phyloP scores from a whole-genome alignment of 1,140 invertebrate genomes.

The Varroa destructor region DNA sequence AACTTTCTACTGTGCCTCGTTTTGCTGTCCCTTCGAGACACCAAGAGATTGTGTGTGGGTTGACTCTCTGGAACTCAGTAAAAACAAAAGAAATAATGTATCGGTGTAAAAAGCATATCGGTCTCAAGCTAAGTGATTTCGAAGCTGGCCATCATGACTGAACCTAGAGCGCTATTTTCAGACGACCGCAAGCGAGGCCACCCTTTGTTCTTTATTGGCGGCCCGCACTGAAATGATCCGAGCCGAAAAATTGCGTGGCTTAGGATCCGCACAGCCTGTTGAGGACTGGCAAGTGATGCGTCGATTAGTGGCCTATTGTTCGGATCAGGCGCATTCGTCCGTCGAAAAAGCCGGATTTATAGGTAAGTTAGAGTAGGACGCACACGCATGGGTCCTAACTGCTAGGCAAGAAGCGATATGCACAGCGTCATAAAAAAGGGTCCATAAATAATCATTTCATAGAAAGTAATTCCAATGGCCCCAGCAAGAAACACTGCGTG shows the following conservation, averaged over 20 bases:
- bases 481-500: too few relatives aligned
- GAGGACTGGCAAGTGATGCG: slow-evolving; percentile 78
- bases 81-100: too few relatives aligned
- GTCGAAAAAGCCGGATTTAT: slow-evolving; percentile 74
- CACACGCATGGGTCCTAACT: slow-evolving; percentile 32
- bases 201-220: slow-evolving; percentile 72
- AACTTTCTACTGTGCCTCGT: too few relatives aligned
- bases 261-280: slow-evolving; percentile 46
- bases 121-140: slow-evolving; percentile 4
- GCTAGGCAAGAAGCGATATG: slow-evolving; percentile 44
- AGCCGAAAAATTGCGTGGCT: slow-evolving; percentile 48
- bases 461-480: too few relatives aligned
- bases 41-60: too few relatives aligned
- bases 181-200: slow-evolving; percentile 81
- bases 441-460: too few relatives aligned
- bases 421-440: neutral
- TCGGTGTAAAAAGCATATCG: too few relatives aligned
- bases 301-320: slow-evolving; percentile 83
- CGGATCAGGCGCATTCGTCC: slow-evolving; percentile 73
- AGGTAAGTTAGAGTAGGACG: slow-evolving; percentile 23
- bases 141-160: slow-evolving; percentile 18
- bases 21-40: too few relatives aligned
- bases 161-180: slow-evolving; percentile 36
- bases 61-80: too few relatives aligned
- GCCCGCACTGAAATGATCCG: slow-evolving; percentile 70